Base-by-base conservation (phyloP, 2,888 invertebrate species). In the Clepsis dumicolana region DNA sequence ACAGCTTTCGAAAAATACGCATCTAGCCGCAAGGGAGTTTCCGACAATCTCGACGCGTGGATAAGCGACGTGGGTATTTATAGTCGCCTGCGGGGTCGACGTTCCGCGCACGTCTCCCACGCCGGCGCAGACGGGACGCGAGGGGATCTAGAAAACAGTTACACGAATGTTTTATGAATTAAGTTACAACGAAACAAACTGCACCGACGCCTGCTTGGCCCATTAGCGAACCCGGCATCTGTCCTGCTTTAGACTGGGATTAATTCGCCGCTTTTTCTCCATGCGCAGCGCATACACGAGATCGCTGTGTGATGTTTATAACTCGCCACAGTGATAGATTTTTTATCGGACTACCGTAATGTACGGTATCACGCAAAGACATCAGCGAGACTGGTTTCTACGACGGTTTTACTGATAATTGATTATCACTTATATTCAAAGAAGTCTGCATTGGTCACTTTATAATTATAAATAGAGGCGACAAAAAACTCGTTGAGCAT, bases 21-120 rank as follows among this genome's bases (percentile, higher is more conserved):
- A 74, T 74, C 74, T 73, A 73, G 74, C 71, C 73, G 74, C 71
- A 71, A 77, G 75, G 77, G 78, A 78, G 78, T 78, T 78, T 78
- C 77, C 77, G 74, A 80, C 72, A 70, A 70, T 81, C 70, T 70
- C 65, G 69, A 69, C 84, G 84, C 85, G 84, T 84, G 89, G 85
- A 88, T 86, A 86, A 86, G 81, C 65, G 68, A 67, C 70, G 66
- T 50, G 85, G 87, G 82, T 90, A 93, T 93, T 93, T 90, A 90
- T 93, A 93, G 92, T 84, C 79, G 81, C 83, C 81, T 78, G 82
- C 88, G 91, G 92, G 92, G 92, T 93, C 92, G 91, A 90, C 79
- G 92, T 86, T 87, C 90, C 88, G 80, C 71, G 63, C 79, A 74
- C 80, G 80, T 90, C 90, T 90, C 92, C 90, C 91, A 91, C 92